These are phyloP conservation scores for Potorous gilbertii DNA, from an alignment of 2,797 vertebrate genomes.

Conservation along the genomic window DNA sequence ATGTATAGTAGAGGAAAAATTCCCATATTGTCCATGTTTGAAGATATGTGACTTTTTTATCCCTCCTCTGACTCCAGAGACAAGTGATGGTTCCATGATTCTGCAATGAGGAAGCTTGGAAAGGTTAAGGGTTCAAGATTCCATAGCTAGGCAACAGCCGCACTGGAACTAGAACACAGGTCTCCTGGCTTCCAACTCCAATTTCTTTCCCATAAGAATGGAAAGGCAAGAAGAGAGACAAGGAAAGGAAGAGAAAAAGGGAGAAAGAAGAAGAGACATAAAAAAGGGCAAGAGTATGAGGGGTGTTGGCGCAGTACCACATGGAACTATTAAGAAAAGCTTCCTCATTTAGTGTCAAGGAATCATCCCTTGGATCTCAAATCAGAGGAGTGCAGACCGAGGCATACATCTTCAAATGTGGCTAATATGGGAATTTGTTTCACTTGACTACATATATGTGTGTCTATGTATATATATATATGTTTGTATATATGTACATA, in stretches of 20 bases:
- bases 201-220: too few relatives aligned
- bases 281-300: background rate
- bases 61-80: background rate
- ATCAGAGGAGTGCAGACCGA: too few relatives aligned
- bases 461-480: rapidly evolving
- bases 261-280: background rate
- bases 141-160: background rate
- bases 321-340: background rate
- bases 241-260: background rate
- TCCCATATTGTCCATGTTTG: background rate
- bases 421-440: too few relatives aligned
- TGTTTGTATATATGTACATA: rapidly evolving
- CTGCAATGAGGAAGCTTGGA: background rate
- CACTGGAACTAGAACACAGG: background rate
- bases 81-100: background rate
- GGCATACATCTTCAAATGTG: too few relatives aligned
- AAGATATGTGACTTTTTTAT: background rate
- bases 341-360: background rate
- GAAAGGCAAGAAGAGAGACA: too few relatives aligned
- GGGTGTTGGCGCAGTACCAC: background rate
- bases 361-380: background rate
- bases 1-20: background rate
- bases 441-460: too few relatives aligned
- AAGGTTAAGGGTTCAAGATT: background rate
- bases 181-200: too few relatives aligned